Base-by-base conservation (phyloP, 1,140 invertebrate species). In the Sesamia nonagrioides region DNA sequence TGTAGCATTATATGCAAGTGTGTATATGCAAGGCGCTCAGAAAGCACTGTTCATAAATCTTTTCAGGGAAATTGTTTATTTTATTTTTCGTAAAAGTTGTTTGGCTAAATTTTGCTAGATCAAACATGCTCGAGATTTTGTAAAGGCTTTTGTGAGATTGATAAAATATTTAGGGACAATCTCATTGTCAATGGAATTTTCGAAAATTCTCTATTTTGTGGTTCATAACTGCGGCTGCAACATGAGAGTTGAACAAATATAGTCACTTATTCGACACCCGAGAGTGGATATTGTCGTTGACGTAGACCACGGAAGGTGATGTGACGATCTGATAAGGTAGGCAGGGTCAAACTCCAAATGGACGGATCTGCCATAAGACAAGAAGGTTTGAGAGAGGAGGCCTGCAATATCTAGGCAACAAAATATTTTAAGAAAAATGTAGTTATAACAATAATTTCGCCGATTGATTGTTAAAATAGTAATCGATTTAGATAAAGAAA, bases 21-120 rank as follows among this genome's bases (percentile, higher is more conserved):
- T 45, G 61, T 45, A 54, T 42, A 15, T 73, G 52, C 63, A 56
- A 50, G 21, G 52, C 54, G 40, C 35, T 21, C 78, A 75, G 58
- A 75, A 60, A 48, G 56, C 63, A 75, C 21, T 6, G 21, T 78
- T 76, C 77, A 86, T 84, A 82, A 82, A 82, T 86, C 82, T 82
- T 78, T 78, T 80, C 80, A 80, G 79, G 42, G 74, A 81, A 77
- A 50, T 68, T 78, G 79, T 81, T 79, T 79, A 79, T 78, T 77
- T 77, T 69, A 77, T 63, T 68, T 33, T 54, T 68, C 37, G 60
- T 75, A 63, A 15, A 63, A 37, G 42, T 61, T 27, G 40, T 75
- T 63, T 75, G 73, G 18, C 27, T 18, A 61, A 42, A 63, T 75
- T 27, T 75, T 63, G 73, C 50, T 63, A 37, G 54, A 74, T 75